Conservation (phyloP, 1,140 invertebrate species). For the Liolophura sinensis region DNA sequence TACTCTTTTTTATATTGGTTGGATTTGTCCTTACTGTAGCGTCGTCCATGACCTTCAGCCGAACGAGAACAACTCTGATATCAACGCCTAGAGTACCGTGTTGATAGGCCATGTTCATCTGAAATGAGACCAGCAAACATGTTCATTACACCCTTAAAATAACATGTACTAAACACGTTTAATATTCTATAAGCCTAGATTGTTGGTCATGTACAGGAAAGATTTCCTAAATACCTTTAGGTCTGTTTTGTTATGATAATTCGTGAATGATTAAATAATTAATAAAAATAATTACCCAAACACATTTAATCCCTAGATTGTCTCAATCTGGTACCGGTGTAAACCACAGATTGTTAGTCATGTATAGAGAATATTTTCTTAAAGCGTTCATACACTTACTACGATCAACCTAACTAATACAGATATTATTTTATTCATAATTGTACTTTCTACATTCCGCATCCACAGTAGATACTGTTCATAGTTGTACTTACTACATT, state of each 20-base stretch:
- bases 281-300: neutral
- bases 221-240: constrained; percentile 69
- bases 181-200: too few species aligned
- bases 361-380: too few species aligned
- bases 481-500: too few species aligned
- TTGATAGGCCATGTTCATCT: constrained; percentile 51
- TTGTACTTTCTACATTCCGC: too few species aligned
- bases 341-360: too few species aligned
- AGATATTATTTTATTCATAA: too few species aligned
- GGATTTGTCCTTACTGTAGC: constrained; percentile 34
- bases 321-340: too few species aligned
- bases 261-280: neutral
- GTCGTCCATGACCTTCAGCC: constrained; percentile 40
- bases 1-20: neutral
- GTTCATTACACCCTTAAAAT: neutral
- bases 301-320: too few species aligned
- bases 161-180: too few species aligned
- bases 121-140: constrained; percentile 9
- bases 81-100: constrained; percentile 38
- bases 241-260: neutral
- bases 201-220: constrained; percentile 35
- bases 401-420: too few species aligned
- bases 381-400: too few species aligned
- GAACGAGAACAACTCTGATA: constrained; percentile 46
- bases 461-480: too few species aligned